Evolutionary conservation across 2,113 vertebrate genomes (phyloP).

Genomic region (Heterotilapia buettikoferi): DNA sequence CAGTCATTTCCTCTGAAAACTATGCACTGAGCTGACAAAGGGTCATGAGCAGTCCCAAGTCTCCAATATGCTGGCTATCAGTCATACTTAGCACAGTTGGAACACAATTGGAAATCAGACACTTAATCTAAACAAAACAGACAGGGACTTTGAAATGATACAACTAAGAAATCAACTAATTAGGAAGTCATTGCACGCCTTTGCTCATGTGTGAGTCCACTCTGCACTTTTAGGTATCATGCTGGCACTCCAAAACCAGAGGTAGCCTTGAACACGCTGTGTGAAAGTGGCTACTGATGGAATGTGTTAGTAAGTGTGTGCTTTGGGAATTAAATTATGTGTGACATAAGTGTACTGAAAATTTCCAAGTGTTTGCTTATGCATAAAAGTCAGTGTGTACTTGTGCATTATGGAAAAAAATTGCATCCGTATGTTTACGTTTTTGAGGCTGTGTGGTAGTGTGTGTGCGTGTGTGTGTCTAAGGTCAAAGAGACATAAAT

Average conservation of each 20-base stretch:
- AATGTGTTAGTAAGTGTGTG: neutral
- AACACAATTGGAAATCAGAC: neutral
- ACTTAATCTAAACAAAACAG: constrained; percentile 2
- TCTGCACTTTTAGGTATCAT: neutral
- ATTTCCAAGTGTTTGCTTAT: neutral
- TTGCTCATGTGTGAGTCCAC: neutral
- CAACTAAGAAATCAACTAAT: neutral
- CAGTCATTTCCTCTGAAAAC: neutral
- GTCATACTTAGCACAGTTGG: neutral
- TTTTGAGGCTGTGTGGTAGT: neutral
- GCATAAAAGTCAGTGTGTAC: neutral
- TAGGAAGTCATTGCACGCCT: neutral
- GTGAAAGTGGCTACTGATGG: neutral
- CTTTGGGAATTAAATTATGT: neutral
- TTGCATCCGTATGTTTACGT: neutral
- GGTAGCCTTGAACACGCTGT: neutral
- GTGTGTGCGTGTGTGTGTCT: neutral
- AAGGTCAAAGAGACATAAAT: neutral
- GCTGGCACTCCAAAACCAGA: neutral
- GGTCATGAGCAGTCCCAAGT: constrained; percentile 18
- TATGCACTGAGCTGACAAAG: neutral
- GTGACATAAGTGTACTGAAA: neutral
- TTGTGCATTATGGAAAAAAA: neutral
- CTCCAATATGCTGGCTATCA: constrained; percentile 3
- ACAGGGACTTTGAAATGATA: neutral